Percentiles rank a stretch among this genome's conserved stretches.
These are phyloP conservation scores for Acrobasis consociella DNA, from an alignment of 2,888 invertebrate species.

Conservation along the genomic window DNA sequence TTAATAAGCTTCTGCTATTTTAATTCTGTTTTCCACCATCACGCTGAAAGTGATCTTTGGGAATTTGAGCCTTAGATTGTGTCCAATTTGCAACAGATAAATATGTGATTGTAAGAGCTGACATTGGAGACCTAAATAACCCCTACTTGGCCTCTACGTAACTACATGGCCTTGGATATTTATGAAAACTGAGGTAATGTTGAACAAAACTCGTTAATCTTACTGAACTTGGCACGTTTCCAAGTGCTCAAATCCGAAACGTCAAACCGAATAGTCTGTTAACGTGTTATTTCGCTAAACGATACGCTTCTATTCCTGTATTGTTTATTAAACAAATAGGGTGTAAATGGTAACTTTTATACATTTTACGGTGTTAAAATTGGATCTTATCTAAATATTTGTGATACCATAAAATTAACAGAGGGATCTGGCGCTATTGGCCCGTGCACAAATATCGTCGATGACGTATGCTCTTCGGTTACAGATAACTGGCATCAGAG, in stretches of 20 bases:
- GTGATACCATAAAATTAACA: conserved; percentile 1
- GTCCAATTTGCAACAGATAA: too few species aligned
- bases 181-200: conserved; percentile 78
- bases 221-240: conserved; percentile 64
- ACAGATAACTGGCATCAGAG: conserved; percentile 1
- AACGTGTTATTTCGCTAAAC: conserved; percentile 56
- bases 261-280: conserved; percentile 63
- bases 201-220: conserved; percentile 73
- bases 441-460: conserved; percentile 6
- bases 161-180: conserved; percentile 67
- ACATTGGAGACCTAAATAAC: conserved; percentile 36
- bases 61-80: too few species aligned
- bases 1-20: too few species aligned
- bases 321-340: conserved; percentile 36
- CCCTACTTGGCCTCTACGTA: conserved; percentile 52
- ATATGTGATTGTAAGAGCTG: too few species aligned
- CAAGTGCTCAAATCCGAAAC: conserved; percentile 63
- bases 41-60: too few species aligned
- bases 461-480: conserved; percentile 4
- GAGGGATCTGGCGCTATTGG: not conserved
- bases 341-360: conserved; percentile 21
- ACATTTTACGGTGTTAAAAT: conserved; percentile 10
- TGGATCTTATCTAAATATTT: not conserved
- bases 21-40: too few species aligned
- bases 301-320: conserved; percentile 43